phyloP scores from a whole-genome alignment of 2,113 vertebrate genomes.

The Noctilio leporinus region DNA sequence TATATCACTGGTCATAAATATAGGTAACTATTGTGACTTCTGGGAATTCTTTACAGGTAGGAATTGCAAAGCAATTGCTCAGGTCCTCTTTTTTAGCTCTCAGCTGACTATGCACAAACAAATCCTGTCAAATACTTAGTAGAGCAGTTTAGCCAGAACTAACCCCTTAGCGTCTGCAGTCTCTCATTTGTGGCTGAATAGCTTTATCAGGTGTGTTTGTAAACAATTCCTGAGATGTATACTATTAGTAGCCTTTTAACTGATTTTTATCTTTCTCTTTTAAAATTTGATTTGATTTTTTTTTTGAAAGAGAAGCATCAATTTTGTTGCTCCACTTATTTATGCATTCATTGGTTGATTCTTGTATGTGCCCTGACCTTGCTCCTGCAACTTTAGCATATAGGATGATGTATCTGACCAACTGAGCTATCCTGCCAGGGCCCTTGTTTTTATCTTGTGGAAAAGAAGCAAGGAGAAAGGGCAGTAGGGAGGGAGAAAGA shows the following conservation, averaged over 20 bases:
- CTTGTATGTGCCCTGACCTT: too few relatives aligned
- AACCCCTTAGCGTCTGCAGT: neutral
- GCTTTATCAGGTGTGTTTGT: neutral
- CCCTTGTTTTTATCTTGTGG: neutral
- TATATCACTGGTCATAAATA: neutral
- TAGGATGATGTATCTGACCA: too few relatives aligned
- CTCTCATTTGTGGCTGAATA: neutral
- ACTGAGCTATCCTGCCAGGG: too few relatives aligned
- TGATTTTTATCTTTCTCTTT: neutral
- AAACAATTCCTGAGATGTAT: neutral
- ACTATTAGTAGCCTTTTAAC: neutral
- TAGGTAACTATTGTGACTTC: neutral
- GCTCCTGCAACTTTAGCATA: too few relatives aligned
- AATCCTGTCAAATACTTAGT: neutral
- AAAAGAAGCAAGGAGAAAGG: neutral
- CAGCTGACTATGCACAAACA: accelerated
- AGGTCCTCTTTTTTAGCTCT: neutral
- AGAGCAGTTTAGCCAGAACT: neutral
- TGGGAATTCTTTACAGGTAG: neutral
- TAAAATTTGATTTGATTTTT: too few relatives aligned
- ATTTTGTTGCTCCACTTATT: too few relatives aligned
- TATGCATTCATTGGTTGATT: too few relatives aligned
- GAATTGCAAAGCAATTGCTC: neutral
- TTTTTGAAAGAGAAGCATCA: too few relatives aligned
- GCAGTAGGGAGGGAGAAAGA: neutral